Evolutionary conservation across 1,140 invertebrate species (phyloP).

Genomic region (Pantala flavescens): DNA sequence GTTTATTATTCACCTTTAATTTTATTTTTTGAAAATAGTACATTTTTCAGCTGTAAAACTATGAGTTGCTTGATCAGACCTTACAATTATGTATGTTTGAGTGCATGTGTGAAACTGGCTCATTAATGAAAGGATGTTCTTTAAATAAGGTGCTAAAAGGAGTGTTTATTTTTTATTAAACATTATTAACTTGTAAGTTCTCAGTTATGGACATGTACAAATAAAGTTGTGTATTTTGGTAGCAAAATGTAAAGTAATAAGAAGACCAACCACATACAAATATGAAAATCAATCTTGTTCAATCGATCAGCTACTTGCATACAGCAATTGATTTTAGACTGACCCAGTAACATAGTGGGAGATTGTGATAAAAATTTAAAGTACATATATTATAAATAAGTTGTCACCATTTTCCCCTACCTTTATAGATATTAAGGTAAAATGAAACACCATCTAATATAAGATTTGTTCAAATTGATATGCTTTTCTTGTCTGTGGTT

Average conservation of each 20-base stretch:
- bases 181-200: not conserved
- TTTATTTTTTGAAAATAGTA: too few relatives aligned
- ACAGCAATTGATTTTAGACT: not conserved
- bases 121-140: not conserved
- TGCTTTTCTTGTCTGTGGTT: not conserved
- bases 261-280: not conserved
- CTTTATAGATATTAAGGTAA: not conserved
- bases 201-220: constrained; percentile 6
- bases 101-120: not conserved
- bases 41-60: too few relatives aligned
- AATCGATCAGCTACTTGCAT: not conserved
- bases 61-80: not conserved
- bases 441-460: not conserved
- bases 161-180: constrained; percentile 11
- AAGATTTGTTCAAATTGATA: not conserved
- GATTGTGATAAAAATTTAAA: constrained; percentile 5
- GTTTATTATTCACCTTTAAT: too few relatives aligned
- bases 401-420: not conserved
- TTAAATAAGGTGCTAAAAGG: not conserved
- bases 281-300: not conserved
- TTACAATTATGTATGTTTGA: not conserved
- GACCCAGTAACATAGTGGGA: not conserved
- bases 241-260: not conserved
- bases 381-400: not conserved
- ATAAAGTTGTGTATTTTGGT: constrained; percentile 10